A percentile compares a stretch with the other conserved stretches of the same genome.
Evolutionary conservation across 2,888 invertebrate species (phyloP).

Genomic region (Callyntrura guangdongensis): DNA sequence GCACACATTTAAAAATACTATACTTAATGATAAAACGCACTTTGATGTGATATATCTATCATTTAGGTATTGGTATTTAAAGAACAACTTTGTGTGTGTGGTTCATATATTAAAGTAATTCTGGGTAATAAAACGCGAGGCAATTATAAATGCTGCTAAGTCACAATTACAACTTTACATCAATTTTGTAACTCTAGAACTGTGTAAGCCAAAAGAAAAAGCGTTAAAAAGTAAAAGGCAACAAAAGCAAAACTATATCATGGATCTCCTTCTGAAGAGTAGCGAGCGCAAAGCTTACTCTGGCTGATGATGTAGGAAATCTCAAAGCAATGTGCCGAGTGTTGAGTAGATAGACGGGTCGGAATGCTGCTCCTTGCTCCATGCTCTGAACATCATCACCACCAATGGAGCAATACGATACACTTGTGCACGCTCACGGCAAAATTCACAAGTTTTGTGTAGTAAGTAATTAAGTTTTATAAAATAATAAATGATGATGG

Average conservation of each 20-base stretch:
- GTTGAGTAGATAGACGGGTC: neutral
- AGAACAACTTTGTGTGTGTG: conserved; percentile 6
- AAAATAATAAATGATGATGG: conserved; percentile 73
- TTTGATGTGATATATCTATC: neutral
- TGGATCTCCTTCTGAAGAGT: neutral
- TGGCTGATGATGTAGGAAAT: neutral
- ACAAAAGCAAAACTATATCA: neutral
- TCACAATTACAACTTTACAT: conserved; percentile 39
- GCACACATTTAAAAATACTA: neutral
- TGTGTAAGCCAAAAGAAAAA: neutral
- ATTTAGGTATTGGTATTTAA: neutral
- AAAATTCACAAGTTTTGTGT: conserved; percentile 63
- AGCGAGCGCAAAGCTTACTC: neutral
- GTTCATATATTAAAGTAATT: conserved; percentile 16
- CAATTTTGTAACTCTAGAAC: neutral
- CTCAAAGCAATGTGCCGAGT: neutral
- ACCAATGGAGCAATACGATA: neutral
- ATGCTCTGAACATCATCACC: neutral
- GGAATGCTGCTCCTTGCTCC: neutral
- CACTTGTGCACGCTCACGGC: conserved; percentile 46
- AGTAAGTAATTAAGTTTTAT: conserved; percentile 73
- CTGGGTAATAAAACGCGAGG: conserved; percentile 61
- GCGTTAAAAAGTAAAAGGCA: neutral
- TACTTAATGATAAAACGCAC: neutral
- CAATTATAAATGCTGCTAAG: conserved; percentile 63